These are phyloP conservation scores for Macroglossus sobrinus DNA, from an alignment of 2,113 vertebrate species.

Conservation along the genomic window DNA sequence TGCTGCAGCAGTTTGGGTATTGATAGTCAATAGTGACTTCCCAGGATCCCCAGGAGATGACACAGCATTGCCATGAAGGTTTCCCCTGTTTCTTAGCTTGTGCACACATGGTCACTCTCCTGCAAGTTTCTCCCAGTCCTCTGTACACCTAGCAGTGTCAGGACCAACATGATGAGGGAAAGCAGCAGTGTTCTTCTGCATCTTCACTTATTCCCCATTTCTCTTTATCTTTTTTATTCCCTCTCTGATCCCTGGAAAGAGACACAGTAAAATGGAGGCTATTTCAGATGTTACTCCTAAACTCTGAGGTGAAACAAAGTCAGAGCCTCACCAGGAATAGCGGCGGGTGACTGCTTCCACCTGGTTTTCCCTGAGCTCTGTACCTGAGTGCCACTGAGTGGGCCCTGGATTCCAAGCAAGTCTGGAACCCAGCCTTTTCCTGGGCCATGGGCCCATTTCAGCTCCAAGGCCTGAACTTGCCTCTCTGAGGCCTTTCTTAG, in stretches of 20 bases:
- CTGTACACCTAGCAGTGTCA: not conserved
- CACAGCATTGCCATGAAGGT: not conserved
- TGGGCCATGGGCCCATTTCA: not conserved
- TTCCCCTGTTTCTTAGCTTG: not conserved
- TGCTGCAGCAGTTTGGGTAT: not conserved
- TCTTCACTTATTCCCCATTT: not conserved
- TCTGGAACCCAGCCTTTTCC: not conserved
- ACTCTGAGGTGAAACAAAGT: not conserved
- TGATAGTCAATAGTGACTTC: not conserved
- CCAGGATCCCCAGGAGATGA: accelerated
- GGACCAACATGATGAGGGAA: not conserved
- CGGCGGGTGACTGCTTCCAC: not conserved
- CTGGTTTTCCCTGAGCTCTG: not conserved
- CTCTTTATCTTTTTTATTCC: not conserved
- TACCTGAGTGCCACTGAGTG: not conserved
- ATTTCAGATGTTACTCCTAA: not conserved
- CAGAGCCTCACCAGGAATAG: not conserved
- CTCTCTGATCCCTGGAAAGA: not conserved
- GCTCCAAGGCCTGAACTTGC: not conserved
- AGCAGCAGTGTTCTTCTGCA: not conserved
- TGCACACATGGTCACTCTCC: not conserved
- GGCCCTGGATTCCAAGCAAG: not conserved
- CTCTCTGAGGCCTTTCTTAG: not conserved
- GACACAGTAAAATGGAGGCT: not conserved
- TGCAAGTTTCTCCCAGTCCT: not conserved